Base-by-base conservation (phyloP, 2,113 vertebrate species). In the Salminus brasiliensis region DNA sequence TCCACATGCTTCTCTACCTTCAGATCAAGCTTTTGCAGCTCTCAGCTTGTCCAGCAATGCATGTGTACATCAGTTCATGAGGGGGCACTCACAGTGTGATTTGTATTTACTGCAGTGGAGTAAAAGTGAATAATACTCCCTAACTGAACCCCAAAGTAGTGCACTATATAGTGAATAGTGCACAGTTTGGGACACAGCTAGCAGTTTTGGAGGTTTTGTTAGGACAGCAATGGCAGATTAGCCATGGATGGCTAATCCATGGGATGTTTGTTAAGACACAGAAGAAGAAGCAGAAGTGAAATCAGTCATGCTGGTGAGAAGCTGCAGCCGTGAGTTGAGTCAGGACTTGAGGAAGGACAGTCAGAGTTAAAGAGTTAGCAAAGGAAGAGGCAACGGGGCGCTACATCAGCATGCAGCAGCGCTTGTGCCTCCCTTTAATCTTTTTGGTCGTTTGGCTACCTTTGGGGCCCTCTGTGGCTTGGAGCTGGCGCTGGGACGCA, bases 321-420 rank as follows among this genome's bases (percentile, higher is more conserved):
- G 23, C 53, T n/a, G 15, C 30, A 67, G 34, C 16, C 5, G 72
- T 34, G 69, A 69, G 43, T 68, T 59, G 79, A 63, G 41, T 43
- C 52, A 76, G 52, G 27, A 43, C 27, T 30, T 39, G 29, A n/a
- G n/a, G n/a, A n/a, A n/a, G n/a, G n/a, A n/a, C 2, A 18, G 30
- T 34, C 21, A 63, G 60, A 1, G n/a, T 34, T 16, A 60, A 32
- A 32, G 47, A 55, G 78, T 80, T 80, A 81, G 66, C 63, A n/a
- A 89, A 49, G n/a, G 69, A 30, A 16, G 5, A 7, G 63, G 25
- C 32, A 41, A 10, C 25, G 55, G 21, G 27, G 74, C 88, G 77
- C 88, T 81, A 96, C 91, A 95, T 91, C 23, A 95, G 60, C 0
- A 30, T 81, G 88, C 95, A 96, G 30, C 59, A 88, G 78, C 84